Percentiles rank a stretch among this genome's conserved stretches.
Conservation (phyloP, 1,140 invertebrate genomes). For the Drosophila miranda region DNA sequence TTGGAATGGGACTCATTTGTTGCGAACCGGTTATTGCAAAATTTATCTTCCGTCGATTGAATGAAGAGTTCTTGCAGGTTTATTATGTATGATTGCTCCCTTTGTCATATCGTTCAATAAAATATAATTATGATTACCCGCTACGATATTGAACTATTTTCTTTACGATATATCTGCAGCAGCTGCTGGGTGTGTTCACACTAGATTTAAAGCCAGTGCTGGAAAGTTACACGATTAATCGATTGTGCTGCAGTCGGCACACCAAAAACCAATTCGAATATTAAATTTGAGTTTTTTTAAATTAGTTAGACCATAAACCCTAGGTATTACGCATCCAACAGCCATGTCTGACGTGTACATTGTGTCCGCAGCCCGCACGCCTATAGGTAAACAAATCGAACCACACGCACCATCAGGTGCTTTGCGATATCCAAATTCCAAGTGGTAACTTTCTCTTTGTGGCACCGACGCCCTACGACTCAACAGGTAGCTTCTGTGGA, state of each 20-base stretch:
- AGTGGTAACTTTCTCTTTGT: constrained; percentile 68
- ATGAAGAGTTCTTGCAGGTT: too few relatives aligned
- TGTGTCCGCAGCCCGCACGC: constrained; percentile 82
- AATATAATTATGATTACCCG: too few relatives aligned
- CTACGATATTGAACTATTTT: too few relatives aligned
- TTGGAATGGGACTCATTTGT: too few relatives aligned
- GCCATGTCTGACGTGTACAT: constrained; percentile 80
- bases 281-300: constrained; percentile 25
- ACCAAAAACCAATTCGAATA: constrained; percentile 30
- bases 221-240: too few relatives aligned
- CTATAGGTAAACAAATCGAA: constrained; percentile 72
- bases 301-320: constrained; percentile 6
- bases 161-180: too few relatives aligned
- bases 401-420: not conserved
- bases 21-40: too few relatives aligned
- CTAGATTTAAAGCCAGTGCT: not conserved
- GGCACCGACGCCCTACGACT: constrained; percentile 2
- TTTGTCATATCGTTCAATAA: too few relatives aligned
- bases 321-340: not conserved
- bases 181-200: not conserved
- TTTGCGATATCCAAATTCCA: constrained; percentile 32
- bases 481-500: constrained; percentile 87
- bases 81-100: too few relatives aligned
- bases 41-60: too few relatives aligned
- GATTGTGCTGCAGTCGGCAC: too few relatives aligned